phyloP scores from a whole-genome alignment of 2,797 vertebrate genomes.

The Syngnathus rostellatus region DNA sequence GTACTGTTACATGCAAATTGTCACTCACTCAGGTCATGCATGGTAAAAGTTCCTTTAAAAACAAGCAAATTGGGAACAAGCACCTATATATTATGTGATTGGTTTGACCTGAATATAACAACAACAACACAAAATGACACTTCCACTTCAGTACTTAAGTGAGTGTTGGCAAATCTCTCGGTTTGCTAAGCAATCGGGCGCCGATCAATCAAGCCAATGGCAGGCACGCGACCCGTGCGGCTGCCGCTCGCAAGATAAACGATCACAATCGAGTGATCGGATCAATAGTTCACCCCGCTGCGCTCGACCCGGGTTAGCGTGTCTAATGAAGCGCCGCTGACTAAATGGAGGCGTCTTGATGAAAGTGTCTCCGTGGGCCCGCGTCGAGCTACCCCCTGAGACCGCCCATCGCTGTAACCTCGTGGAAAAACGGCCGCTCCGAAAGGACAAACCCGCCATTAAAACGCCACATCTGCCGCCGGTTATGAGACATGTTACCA shows the following conservation, averaged over 20 bases:
- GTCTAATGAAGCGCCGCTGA: constrained; percentile 8
- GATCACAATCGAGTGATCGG: constrained; percentile 23
- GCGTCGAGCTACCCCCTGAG: background rate
- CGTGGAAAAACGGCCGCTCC: constrained; percentile 4
- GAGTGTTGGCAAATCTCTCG: constrained; percentile 28
- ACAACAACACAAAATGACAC: constrained; percentile 5
- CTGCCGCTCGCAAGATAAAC: constrained; percentile 20
- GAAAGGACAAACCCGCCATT: constrained; percentile 24
- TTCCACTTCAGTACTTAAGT: constrained; percentile 23
- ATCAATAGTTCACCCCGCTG: constrained; percentile 31
- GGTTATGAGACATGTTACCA: too few species aligned
- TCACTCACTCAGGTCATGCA: too few species aligned
- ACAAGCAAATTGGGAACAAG: too few species aligned
- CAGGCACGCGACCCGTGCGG: background rate
- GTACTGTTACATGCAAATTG: too few species aligned
- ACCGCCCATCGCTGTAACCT: constrained; percentile 5
- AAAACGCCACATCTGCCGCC: background rate
- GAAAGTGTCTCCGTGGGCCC: constrained; percentile 24
- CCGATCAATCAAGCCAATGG: constrained; percentile 20
- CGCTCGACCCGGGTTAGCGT: constrained; percentile 6
- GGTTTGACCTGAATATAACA: too few species aligned
- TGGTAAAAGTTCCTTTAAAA: too few species aligned
- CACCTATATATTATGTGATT: too few species aligned
- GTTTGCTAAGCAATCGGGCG: constrained; percentile 16
- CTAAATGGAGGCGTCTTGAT: constrained; percentile 17